These are phyloP conservation scores for Palythoa heliodiscus DNA, from an alignment of 92 coral and sea anemone species.

Conservation along the genomic window DNA sequence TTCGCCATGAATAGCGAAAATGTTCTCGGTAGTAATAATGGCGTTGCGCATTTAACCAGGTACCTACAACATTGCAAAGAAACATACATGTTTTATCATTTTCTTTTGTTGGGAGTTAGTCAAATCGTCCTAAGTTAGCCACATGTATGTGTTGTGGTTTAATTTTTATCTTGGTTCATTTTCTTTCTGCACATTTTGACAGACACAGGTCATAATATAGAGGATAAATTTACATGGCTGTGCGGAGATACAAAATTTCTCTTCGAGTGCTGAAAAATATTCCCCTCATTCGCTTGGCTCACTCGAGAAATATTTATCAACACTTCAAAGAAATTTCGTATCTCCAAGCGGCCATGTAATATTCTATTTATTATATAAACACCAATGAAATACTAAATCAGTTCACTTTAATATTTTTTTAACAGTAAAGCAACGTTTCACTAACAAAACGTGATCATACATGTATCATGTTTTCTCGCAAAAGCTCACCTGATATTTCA, in stretches of 20 bases:
- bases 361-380: constrained; percentile 9
- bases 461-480: constrained; percentile 12
- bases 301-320: constrained; percentile 11
- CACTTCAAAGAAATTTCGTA: constrained; percentile 11
- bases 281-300: constrained; percentile 15
- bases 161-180: constrained; percentile 8
- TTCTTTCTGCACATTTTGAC: constrained; percentile 9
- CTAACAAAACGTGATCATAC: constrained; percentile 12
- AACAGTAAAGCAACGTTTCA: constrained; percentile 12
- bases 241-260: constrained; percentile 10
- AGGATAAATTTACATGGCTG: constrained; percentile 15
- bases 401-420: constrained; percentile 10
- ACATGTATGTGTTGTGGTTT: constrained; percentile 1
- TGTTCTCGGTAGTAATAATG: constrained; percentile 69
- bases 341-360: constrained; percentile 14
- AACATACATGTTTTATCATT: constrained; percentile 10
- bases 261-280: constrained; percentile 12
- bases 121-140: constrained; percentile 5
- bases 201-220: constrained; percentile 12
- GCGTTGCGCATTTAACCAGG: constrained; percentile 58
- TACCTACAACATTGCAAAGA: constrained; percentile 43
- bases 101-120: neutral
- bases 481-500: constrained; percentile 12
- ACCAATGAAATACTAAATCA: constrained; percentile 12
- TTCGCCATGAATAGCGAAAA: constrained; percentile 54